Percentiles rank a stretch among this genome's conserved stretches.
Evolutionary conservation across 2,888 invertebrate genomes (phyloP).

Genomic region (Agrilus biguttatus): DNA sequence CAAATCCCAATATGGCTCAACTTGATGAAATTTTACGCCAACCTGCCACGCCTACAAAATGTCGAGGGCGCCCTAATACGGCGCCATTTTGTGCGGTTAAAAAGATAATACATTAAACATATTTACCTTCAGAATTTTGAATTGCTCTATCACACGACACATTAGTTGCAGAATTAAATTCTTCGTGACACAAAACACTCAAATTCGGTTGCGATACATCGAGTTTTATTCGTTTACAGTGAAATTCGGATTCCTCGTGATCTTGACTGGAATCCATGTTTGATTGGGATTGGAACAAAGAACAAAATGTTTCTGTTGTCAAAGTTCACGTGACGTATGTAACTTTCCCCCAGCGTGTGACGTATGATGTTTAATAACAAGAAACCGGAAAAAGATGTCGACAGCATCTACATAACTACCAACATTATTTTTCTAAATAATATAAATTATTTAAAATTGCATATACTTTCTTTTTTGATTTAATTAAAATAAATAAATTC

Average conservation of each 20-base stretch:
- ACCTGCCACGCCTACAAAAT: conserved; percentile 32
- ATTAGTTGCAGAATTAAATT: conserved; percentile 26
- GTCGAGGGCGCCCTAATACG: conserved; percentile 26
- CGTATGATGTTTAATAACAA: conserved; percentile 9
- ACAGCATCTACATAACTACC: conserved; percentile 3
- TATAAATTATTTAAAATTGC: neutral
- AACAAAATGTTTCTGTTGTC: conserved; percentile 2
- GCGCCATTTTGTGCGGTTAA: conserved; percentile 31
- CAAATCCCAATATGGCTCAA: no score
- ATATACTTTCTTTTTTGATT: no score
- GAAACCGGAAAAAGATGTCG: conserved; percentile 19
- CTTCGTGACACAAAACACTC: conserved; percentile 26
- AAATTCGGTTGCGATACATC: conserved; percentile 23
- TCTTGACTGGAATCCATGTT: conserved; percentile 33
- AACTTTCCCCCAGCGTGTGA: neutral
- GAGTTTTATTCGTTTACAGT: conserved; percentile 30
- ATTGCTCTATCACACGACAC: conserved; percentile 21
- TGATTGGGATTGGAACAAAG: conserved; percentile 34
- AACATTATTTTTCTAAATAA: neutral
- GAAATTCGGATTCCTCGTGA: conserved; percentile 30
- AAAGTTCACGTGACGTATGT: neutral
- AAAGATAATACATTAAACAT: conserved; percentile 30
- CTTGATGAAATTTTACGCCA: no score
- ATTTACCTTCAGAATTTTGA: conserved; percentile 31
- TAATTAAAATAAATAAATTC: no score